Evolutionary conservation across 2,888 invertebrate genomes (phyloP), one percentile per base, ranked within the genome.

Genomic region (Troides helena): DNA sequence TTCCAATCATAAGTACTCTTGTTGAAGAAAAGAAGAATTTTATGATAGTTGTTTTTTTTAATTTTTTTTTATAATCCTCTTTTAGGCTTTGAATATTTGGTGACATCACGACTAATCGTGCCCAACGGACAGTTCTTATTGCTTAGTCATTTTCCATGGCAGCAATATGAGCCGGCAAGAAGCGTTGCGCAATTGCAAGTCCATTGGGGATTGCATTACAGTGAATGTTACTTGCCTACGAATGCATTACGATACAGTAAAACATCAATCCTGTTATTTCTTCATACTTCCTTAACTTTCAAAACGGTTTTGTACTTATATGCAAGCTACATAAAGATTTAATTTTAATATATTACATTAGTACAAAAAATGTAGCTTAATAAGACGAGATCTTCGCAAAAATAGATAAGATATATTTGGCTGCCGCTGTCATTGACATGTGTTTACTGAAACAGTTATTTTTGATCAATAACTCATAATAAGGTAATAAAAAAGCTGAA

Each of bases 81-180:
- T 62, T 66, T 62, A 46, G 36, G 39, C 39, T 70, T 46, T 50
- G 23, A 66, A 60, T 62, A 56, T 59, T 53, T 70, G 70, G 63
- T 63, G 59, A 67, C 53, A 60, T 63, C 62, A 60, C 39, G 56
- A 58, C 56, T 46, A 63, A 63, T 70, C 63, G 63, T 67, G 63
- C 36, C 50, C 53, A 67, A 62, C 65, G 53, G 60, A 56, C 56
- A 57, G 61, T 57, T 21, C 59, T 57, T 67, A 67, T 68, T 64
- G 70, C 67, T 67, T 67, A 71, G 62, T 71, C 67, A 71, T 68
- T 71, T 71, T 63, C 67, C 70, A 67, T 58, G 58, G 62, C 53
- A 65, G 67, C 67, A 71, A 66, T 60, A 61, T 71, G 70, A 71
- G 67, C 64, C 46, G 61, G 30, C 65, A 60, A 56, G 64, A 50